These are phyloP conservation scores for Excalfactoria chinensis DNA, from an alignment of 2,113 vertebrate genomes.

Conservation along the genomic window DNA sequence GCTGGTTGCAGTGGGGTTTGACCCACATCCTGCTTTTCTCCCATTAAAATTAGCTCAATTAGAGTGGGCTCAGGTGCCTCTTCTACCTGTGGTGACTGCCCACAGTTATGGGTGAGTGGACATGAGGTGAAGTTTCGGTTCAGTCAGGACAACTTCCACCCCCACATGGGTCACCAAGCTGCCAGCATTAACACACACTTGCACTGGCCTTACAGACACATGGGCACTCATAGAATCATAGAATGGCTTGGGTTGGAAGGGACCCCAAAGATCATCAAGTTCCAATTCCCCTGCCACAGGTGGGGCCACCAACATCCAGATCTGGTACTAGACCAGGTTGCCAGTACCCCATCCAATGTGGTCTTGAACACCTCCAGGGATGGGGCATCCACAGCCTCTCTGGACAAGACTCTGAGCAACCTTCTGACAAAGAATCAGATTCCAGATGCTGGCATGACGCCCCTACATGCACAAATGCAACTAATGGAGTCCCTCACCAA, in stretches of 20 bases:
- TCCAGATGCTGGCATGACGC: neutral
- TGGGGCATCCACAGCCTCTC: no score
- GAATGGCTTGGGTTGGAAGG: no score
- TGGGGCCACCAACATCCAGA: no score
- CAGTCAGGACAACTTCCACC: accelerated
- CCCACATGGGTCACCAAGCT: neutral
- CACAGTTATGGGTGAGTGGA: no score
- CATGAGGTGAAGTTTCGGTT: neutral
- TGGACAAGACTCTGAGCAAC: no score
- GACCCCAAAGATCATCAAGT: no score
- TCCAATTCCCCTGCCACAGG: no score
- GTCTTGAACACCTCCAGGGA: no score
- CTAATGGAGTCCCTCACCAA: neutral
- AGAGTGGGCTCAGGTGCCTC: neutral
- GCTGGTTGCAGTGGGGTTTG: neutral
- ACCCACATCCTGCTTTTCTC: neutral
- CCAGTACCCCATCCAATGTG: no score
- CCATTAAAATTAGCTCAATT: neutral
- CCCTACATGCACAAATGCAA: neutral
- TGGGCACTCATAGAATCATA: no score
- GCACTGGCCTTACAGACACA: neutral
- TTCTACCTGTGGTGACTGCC: neutral
- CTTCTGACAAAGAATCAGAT: neutral
- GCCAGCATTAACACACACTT: neutral
- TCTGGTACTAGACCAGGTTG: no score